Evolutionary conservation across 2,113 vertebrate genomes (phyloP), one percentile per base, ranked within the genome.

Genomic region (Fregetta grallaria): DNA sequence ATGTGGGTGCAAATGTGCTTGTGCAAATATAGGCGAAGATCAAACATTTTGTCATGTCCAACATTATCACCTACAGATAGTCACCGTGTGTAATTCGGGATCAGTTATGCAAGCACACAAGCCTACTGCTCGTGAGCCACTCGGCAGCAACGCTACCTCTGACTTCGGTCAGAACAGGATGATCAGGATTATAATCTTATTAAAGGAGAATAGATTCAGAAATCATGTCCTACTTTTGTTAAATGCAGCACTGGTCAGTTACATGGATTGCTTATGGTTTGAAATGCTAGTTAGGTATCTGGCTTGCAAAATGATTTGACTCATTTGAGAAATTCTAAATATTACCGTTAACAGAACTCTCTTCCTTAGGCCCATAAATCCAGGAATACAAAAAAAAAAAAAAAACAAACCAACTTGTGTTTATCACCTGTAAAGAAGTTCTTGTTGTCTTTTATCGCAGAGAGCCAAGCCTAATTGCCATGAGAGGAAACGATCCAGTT

Each of bases 121-220:
- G 42, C 80, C 73, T 71, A 7, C 79, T 74, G 59, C 80, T 88
- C 2, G 1, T 44, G 63, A 92, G 61, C 72, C 81, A 50, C 86
- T 89, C 22, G 7, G 65, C 72, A 87, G 4, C 78, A 72, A 49
- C 1, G 2, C 78, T 94, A 49, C 72, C 88, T 92, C 82, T 6
- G 10, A 66, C 93, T 94, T 71, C 72, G 34, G 68, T 77, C 55
- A 76, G 67, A 93, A 76, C 61, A 88, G 90, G 88, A 83, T 32
- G 36, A 93, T 90, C 58, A 71, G 89, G 70, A 90, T 92, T 63
- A 85, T 88, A 94, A 93, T 96, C 91, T 96, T 90, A 92, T 84
- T 95, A 95, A 66, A 90, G 86, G 61, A 95, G 91, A 95, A 96
- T 32, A 92, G 56, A 55, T 73, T 78, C 81, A 96, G 91, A 94